Base-by-base conservation (phyloP, 2,888 invertebrate genomes). In the Frankliniella fusca region DNA sequence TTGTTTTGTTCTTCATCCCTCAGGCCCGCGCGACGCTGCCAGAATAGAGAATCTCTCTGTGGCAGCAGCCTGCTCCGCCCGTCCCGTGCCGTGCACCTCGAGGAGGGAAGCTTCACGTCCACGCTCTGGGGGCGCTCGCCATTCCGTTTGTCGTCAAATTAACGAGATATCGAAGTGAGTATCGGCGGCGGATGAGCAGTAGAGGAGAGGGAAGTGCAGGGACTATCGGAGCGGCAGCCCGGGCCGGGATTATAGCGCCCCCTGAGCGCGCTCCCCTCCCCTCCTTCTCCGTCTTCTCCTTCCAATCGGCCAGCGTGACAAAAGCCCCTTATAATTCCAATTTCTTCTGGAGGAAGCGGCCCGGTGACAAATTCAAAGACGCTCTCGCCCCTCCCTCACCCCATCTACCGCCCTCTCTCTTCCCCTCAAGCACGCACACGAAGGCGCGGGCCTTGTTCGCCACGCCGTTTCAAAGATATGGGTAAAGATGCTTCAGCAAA, bases 401-500 rank as follows among this genome's bases (percentile, higher is more conserved):
- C 54, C 18, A 12, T 54, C 54, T 54, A 2, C 18, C 54, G 12
- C 54, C 18, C 54, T 54, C 54, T 54, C 7, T 54, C 54, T 54
- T 15, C 15, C 50, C 15, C 15, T 15, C 50, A 50, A 9, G 10
- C 54, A 2, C 54, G 54, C 54, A 15, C 54, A 54, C 18, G 54
- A 54, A 38, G 15, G 54, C 54, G 54, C 54, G 20, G 20, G 61
- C 61, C 61, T 70, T 70, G 70, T 70, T 65, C 65, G 70, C 18
- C 54, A 10, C 8, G 70, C 23, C 70, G 18, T n/a, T 10, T 18
- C 61, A 61, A 61, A 61, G 70, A 76, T 76, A 76, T 76, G 27
- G 70, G 23, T 76, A 76, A 76, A 76, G 70, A 76, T 76, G 70
- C 70, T 27, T 76, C 27, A 27, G 70, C 70, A 27, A 76, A 76